Evolutionary conservation across 2,888 invertebrate species (phyloP).

Genomic region (Diplazon laetatorius): DNA sequence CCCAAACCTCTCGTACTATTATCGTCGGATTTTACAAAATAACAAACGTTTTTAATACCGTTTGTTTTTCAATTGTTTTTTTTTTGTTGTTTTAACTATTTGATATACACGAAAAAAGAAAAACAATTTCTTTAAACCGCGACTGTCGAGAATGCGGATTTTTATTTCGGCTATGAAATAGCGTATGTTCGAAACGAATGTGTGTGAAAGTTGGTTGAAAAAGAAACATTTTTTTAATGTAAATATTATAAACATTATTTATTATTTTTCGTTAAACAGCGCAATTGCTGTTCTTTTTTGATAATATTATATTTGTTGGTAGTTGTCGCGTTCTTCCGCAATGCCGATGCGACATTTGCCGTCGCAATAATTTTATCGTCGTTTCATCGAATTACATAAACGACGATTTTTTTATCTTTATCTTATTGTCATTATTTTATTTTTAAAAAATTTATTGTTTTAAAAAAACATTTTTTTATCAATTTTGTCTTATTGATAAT

Average conservation of each 20-base stretch:
- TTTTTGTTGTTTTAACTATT: constrained; percentile 30
- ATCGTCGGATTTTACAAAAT: constrained; percentile 51
- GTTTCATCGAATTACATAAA: constrained; percentile 36
- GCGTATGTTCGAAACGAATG: constrained; percentile 49
- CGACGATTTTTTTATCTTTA: constrained; percentile 1
- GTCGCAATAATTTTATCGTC: constrained; percentile 64
- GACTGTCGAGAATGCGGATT: constrained; percentile 32
- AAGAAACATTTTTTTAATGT: constrained; percentile 51
- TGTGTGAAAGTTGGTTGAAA: constrained; percentile 50
- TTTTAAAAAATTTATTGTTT: too few relatives aligned
- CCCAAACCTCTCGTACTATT: constrained; percentile 59
- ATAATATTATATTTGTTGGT: constrained; percentile 46
- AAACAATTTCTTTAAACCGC: constrained; percentile 1
- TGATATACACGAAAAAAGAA: background rate
- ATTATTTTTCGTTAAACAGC: constrained; percentile 72
- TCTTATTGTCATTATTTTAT: constrained; percentile 17
- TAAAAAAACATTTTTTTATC: constrained; percentile 43
- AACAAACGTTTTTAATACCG: too few relatives aligned
- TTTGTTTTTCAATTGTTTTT: too few relatives aligned
- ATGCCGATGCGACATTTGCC: constrained; percentile 36
- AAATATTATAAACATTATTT: constrained; percentile 71
- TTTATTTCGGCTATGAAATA: constrained; percentile 57
- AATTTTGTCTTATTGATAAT: constrained; percentile 61
- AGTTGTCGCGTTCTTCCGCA: constrained; percentile 55
- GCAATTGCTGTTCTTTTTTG: constrained; percentile 63